Evolutionary conservation across 2,888 invertebrate species (phyloP).

Genomic region (Dione juno): DNA sequence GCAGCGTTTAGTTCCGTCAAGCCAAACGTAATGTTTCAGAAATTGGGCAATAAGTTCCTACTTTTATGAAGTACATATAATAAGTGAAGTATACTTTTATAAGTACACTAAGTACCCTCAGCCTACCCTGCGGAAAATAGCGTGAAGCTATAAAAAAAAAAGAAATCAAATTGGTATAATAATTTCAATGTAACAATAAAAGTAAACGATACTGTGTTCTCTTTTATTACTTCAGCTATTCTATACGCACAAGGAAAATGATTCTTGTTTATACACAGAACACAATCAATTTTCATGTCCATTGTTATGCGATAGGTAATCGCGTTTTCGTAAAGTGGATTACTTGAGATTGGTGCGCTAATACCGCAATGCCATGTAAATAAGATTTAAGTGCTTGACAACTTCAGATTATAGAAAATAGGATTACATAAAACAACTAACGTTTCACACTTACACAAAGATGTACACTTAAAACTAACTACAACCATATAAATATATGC

Average conservation of each 20-base stretch:
- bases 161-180: constrained; percentile 9
- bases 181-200: constrained; percentile 23
- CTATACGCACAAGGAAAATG: constrained; percentile 29
- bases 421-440: constrained; percentile 38
- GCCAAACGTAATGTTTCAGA: too few species aligned
- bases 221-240: constrained; percentile 23
- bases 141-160: too few species aligned
- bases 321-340: constrained; percentile 45
- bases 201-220: constrained; percentile 16
- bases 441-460: background rate
- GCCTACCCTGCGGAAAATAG: too few species aligned
- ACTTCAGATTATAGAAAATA: constrained; percentile 41
- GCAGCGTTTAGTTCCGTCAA: too few species aligned
- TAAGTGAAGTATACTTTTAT: too few species aligned
- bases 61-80: too few species aligned
- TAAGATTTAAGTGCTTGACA: constrained; percentile 45
- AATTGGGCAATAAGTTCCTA: too few species aligned
- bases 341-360: constrained; percentile 42
- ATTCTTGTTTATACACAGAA: constrained; percentile 31
- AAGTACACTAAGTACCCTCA: too few species aligned
- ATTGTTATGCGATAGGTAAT: constrained; percentile 44
- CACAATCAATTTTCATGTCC: constrained; percentile 44
- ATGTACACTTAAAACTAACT: too few species aligned
- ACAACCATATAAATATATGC: too few species aligned
- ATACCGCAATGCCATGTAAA: constrained; percentile 47